Evolutionary conservation across 2,888 invertebrate species (phyloP), one percentile per base, ranked within the genome.

Genomic region (Chaitophorus viminalis): DNA sequence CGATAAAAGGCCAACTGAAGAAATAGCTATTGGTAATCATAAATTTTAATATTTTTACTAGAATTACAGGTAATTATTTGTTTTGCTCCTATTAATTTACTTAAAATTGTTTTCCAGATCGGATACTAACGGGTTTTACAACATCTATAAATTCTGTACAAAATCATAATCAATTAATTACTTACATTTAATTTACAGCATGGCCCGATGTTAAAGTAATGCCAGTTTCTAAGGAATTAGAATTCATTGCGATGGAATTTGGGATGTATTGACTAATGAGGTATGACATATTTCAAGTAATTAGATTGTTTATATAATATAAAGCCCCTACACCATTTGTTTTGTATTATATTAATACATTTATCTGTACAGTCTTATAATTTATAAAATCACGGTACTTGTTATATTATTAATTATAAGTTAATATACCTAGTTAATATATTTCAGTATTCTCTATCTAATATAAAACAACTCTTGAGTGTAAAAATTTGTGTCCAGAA

Each of bases 231-330:
- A 93, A 95, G n/a, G 97, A 98, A 89, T 97, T 97, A 95, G 99
- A 99, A 92, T 99, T 99, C 91, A 93, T 99, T 87, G 99, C 92
- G 99, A 99, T 92, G 99, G 99, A 46, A 99, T 99, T 90, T 99
- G 99, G 99, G 99, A 99, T 92, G 99, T 99, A 39, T 93, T 99
- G 93, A 96, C 95, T 81, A 99, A 97, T 92, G 95, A 97, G 92
- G 94, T 94, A 90, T 52, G 68, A 68, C 29, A 46, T 74, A 39
- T 72, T 76, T 33, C 11, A 84, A 46, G 2, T 70, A 17, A 18
- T 68, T 2, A 46, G 14, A 14, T 46, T 29, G 25, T 46, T 79
- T 70, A 25, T 79, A 29, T 39, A 21, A 60, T 25, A 8, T 60
- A 11, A 11, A 46, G 46, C 2, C 46, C 46, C 14, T 14, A 11